Evolutionary conservation across 2,888 invertebrate genomes (phyloP).

Genomic region (Leucania comma): DNA sequence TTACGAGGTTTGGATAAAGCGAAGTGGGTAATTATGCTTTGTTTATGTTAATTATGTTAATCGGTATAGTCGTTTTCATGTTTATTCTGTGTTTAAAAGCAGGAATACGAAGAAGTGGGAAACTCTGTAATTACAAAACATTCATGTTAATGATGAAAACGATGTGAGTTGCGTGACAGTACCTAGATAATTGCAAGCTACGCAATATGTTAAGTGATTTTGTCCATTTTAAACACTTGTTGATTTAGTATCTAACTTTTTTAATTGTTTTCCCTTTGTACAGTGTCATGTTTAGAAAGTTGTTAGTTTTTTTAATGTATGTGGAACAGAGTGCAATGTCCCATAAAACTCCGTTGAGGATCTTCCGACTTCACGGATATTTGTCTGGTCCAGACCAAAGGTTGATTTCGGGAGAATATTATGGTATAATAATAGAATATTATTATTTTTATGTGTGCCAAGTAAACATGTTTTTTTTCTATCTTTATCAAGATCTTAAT

Average conservation of each 20-base stretch:
- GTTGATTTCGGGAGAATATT: too few species aligned
- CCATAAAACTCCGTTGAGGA: too few species aligned
- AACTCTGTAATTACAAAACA: constrained; percentile 60
- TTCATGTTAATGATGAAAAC: constrained; percentile 54
- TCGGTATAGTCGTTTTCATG: constrained; percentile 38
- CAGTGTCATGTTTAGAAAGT: too few species aligned
- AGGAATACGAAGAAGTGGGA: constrained; percentile 56
- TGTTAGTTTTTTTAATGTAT: too few species aligned
- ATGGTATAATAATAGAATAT: too few species aligned
- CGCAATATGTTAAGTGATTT: background rate
- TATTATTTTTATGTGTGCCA: too few species aligned
- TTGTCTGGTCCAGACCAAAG: too few species aligned
- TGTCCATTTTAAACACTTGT: background rate
- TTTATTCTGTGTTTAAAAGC: constrained; percentile 44
- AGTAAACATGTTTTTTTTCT: too few species aligned
- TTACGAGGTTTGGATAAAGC: constrained; percentile 20
- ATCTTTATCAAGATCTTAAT: too few species aligned
- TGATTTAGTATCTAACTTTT: background rate
- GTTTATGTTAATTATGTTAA: constrained; percentile 31
- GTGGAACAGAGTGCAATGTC: too few species aligned
- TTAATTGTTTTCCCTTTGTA: too few species aligned
- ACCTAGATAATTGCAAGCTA: background rate
- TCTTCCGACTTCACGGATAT: too few species aligned
- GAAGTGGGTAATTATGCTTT: constrained; percentile 31
- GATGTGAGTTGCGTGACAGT: constrained; percentile 19